Conservation (phyloP, 2,797 vertebrate species). For the Aeoliscus strigatus region DNA sequence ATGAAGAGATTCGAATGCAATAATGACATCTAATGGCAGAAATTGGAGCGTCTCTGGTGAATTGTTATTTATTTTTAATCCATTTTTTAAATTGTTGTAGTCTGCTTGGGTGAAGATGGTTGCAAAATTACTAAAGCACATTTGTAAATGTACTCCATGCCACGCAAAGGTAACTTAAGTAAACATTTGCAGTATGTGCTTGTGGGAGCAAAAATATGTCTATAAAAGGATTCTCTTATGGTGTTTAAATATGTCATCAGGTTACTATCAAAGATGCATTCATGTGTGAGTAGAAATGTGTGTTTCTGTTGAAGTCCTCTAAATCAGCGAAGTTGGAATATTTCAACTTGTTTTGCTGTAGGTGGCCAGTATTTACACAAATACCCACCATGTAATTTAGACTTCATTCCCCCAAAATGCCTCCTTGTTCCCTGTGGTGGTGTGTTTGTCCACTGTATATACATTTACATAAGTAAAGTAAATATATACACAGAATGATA, state of each 20-base stretch:
- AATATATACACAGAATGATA: neutral
- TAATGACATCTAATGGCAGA: slow-evolving; percentile 2
- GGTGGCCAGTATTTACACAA: neutral
- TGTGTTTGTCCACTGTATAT: neutral
- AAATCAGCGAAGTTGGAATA: no score
- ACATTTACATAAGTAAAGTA: neutral
- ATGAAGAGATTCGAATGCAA: slow-evolving; percentile 3
- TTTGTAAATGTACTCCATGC: neutral
- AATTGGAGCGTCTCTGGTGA: neutral
- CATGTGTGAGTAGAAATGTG: neutral
- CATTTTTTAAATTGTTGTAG: neutral
- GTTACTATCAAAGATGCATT: neutral
- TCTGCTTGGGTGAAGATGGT: no score
- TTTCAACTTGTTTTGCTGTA: neutral
- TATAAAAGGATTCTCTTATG: neutral
- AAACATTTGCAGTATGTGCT: neutral
- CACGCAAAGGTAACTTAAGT: neutral
- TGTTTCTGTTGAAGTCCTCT: no score
- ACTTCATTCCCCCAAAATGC: no score
- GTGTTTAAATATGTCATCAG: neutral
- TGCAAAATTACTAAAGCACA: no score
- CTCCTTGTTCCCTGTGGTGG: no score
- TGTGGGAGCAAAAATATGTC: no score
- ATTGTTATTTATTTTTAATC: neutral
- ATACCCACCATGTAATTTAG: neutral